Conservation (phyloP, 1,140 invertebrate species). For the Neodiprion fabricii region DNA sequence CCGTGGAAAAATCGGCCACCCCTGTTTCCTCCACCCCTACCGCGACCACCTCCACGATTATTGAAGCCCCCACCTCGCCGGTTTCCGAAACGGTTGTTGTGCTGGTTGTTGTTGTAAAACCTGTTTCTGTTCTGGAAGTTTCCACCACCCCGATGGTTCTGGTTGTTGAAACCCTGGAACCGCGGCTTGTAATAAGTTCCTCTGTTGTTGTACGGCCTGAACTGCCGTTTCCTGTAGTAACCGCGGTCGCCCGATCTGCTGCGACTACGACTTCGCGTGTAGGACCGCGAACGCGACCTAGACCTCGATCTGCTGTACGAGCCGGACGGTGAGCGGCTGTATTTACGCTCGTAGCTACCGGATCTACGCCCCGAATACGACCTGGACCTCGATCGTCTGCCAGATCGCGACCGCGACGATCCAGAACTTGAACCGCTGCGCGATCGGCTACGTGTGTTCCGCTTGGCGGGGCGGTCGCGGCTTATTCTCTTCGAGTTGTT, state of each 20-base stretch:
- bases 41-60: conserved; percentile 50
- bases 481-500: conserved; percentile 38
- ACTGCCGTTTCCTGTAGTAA: conserved; percentile 58
- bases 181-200: conserved; percentile 79
- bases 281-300: conserved; percentile 68
- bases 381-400: conserved; percentile 61
- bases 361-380: conserved; percentile 59
- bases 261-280: conserved; percentile 62
- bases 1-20: conserved; percentile 66
- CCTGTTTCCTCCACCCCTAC: conserved; percentile 61
- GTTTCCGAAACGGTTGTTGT: conserved; percentile 54
- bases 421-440: conserved; percentile 62
- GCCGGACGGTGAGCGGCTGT: conserved; percentile 62
- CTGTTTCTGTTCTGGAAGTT: conserved; percentile 57
- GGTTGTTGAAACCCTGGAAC: conserved; percentile 68
- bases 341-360: conserved; percentile 64
- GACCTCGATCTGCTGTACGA: conserved; percentile 60
- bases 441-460: conserved; percentile 62
- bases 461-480: conserved; percentile 49
- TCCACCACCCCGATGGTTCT: conserved; percentile 51
- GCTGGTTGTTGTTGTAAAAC: conserved; percentile 55
- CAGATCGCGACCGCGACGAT: conserved; percentile 59
- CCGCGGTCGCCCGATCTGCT: conserved; percentile 69
- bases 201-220: conserved; percentile 68
- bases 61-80: conserved; percentile 39